Percentiles rank a stretch among this genome's conserved stretches.
phyloP scores from a whole-genome alignment of 2,888 invertebrate genomes.

The Trachelus iudaicus region DNA sequence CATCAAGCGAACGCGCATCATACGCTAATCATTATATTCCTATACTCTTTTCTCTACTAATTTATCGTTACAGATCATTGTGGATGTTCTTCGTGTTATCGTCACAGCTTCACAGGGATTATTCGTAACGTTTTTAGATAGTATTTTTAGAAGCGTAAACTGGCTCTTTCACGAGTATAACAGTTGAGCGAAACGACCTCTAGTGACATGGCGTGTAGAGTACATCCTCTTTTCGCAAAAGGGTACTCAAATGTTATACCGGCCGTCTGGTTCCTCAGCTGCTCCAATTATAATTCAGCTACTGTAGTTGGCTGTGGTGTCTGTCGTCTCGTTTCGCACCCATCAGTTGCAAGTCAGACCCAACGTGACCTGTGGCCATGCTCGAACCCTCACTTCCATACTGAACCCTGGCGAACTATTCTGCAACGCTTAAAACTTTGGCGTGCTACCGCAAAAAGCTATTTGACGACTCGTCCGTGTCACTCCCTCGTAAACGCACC shows the following conservation, averaged over 20 bases:
- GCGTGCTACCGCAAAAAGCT: background rate
- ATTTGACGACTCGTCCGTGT: background rate
- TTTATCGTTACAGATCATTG: background rate
- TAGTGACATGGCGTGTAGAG: background rate
- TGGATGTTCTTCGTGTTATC: background rate
- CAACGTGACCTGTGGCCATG: background rate
- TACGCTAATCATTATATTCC: background rate
- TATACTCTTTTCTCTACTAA: background rate
- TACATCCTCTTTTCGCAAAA: constrained; percentile 12
- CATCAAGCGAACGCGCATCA: background rate
- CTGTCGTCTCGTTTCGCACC: background rate
- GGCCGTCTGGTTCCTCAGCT: constrained; percentile 16
- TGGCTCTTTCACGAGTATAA: background rate
- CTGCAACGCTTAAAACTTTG: background rate
- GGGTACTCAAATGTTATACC: constrained; percentile 25
- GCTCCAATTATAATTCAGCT: constrained; percentile 35
- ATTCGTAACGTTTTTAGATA: background rate
- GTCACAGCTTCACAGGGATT: background rate
- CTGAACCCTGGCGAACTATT: background rate
- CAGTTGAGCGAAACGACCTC: background rate
- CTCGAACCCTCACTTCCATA: background rate
- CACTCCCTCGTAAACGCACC: background rate
- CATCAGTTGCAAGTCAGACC: background rate
- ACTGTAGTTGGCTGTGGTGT: background rate
- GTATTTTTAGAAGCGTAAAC: background rate